Base-by-base conservation (phyloP, 2,797 vertebrate species). In the Pitangus sulphuratus region DNA sequence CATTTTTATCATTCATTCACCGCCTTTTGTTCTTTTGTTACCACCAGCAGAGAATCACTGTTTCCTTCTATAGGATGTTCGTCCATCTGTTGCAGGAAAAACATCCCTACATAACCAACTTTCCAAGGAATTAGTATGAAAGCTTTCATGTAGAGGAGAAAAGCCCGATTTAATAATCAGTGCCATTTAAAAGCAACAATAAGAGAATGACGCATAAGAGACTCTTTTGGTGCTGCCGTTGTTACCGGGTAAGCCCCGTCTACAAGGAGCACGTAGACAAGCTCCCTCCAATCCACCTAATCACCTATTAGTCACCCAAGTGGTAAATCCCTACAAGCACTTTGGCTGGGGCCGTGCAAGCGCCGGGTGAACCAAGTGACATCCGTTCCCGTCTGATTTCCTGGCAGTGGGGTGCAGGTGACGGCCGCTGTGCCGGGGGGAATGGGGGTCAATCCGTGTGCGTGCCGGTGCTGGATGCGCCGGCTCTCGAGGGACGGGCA, bases 381-480 rank as follows among this genome's bases (percentile, higher is more conserved):
- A 92, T 72, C 91, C 81, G 92, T 91, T 84, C 91, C 81, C 92
- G 37, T 61, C 87, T 61, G 77, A 89, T 37, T 86, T 92, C 82
- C 92, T 48, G 74, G 90, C 90, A 53, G 3, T 20, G 93, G 86
- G 86, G 56, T 4, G 71, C 95, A 95, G 64, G 60, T 95, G 97
- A 89, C 35, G n/a, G 85, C 94, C 79, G 93, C 95, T 74, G 26
- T 48, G 95, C 93, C 95, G 12, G 15, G 86, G 84, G 95, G 76
- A 88, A 95, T 92, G 92, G 84, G 94, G 97, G 95, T 96, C 97
- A 96, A 37, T 44, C 21, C 2, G 20, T 7, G 60, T 6, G 75
- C 21, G 44, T 62, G 72, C 70, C 28, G 15, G 82, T 8, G 90
- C 80, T 50, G 87, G 81, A 80, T 24, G 64, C 28, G 77, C 80